Evolutionary conservation across 2,797 vertebrate species (phyloP).

Genomic region (Gymnothorax javanicus): DNA sequence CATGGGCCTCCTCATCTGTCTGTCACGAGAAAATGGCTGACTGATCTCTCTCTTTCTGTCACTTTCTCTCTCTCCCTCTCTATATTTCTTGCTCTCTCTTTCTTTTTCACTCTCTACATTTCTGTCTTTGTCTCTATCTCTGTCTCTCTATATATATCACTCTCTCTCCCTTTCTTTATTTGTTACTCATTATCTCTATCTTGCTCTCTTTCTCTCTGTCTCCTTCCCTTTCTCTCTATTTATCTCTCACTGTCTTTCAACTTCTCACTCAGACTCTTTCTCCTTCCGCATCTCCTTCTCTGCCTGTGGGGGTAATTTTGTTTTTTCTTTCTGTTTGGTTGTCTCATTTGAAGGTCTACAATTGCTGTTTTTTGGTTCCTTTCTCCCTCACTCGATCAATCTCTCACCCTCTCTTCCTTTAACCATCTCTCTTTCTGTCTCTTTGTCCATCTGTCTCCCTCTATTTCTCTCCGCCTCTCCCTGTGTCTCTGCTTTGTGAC

Average conservation of each 20-base stretch:
- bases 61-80: background rate
- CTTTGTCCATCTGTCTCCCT: background rate
- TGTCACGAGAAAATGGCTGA: background rate
- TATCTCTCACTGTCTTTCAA: background rate
- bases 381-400: background rate
- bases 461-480: background rate
- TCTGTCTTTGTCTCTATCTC: background rate
- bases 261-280: background rate
- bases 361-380: background rate
- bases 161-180: background rate
- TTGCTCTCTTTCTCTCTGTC: background rate
- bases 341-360: background rate
- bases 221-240: slow-evolving; percentile 13
- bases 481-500: slow-evolving; percentile 33
- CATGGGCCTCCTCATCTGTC: background rate
- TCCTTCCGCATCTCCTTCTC: background rate
- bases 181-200: slow-evolving; percentile 25
- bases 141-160: background rate
- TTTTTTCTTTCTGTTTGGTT: background rate
- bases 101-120: background rate
- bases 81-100: background rate
- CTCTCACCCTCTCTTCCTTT: background rate
- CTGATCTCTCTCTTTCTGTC: background rate
- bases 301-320: background rate
- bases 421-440: background rate